phyloP scores from a whole-genome alignment of 1,140 invertebrate genomes.

The Panagrolaimus sp. region DNA sequence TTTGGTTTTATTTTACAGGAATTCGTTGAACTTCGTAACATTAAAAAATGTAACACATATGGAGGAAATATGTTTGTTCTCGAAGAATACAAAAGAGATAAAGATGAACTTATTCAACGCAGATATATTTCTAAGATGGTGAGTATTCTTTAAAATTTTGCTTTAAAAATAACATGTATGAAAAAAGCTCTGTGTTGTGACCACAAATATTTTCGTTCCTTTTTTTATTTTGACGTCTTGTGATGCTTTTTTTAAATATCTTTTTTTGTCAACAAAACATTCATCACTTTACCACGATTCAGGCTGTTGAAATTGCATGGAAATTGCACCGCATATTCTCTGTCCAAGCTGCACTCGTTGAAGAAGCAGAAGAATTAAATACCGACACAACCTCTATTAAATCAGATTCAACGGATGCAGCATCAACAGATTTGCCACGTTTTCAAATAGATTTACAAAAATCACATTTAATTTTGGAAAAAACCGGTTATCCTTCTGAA shows the following conservation, averaged over 20 bases:
- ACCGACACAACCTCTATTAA: conserved; percentile 26
- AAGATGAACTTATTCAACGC: conserved; percentile 84
- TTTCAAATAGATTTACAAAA: conserved; percentile 7
- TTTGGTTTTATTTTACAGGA: conserved; percentile 72
- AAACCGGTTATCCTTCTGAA: conserved; percentile 16
- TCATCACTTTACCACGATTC: conserved; percentile 32
- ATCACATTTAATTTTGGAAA: conserved; percentile 14
- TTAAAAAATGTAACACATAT: conserved; percentile 91
- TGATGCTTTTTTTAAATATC: no score
- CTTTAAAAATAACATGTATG: neutral
- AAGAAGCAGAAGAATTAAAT: conserved; percentile 15
- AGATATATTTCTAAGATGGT: conserved; percentile 98
- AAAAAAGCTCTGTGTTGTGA: conserved; percentile 5
- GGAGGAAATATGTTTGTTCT: conserved; percentile 97
- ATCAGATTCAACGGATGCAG: conserved; percentile 30
- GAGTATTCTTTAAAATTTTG: conserved; percentile 62
- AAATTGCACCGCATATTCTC: conserved; percentile 67
- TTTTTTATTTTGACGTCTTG: conserved; percentile 21
- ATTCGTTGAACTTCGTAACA: conserved; percentile 96
- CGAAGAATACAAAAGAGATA: conserved; percentile 98
- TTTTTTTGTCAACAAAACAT: no score
- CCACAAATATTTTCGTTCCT: conserved; percentile 12
- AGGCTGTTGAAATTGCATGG: conserved; percentile 65
- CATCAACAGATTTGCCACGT: conserved; percentile 13
- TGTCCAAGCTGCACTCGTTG: conserved; percentile 57